phyloP scores from a whole-genome alignment of 2,797 vertebrate genomes.

The Helicolenus hilgendorfi region DNA sequence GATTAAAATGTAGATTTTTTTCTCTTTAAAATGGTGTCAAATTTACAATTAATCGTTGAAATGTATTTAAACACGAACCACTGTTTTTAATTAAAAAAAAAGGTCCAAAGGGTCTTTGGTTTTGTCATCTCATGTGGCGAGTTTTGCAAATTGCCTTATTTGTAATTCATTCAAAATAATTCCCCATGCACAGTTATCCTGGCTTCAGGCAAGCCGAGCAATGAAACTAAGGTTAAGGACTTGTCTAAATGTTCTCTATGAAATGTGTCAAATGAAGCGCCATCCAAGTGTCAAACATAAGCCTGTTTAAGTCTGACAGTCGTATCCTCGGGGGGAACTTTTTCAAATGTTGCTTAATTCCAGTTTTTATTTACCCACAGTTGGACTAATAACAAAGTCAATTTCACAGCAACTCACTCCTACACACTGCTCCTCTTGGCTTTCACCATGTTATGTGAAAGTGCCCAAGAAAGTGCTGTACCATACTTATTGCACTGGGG shows the following conservation, averaged over 20 bases:
- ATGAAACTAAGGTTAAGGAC: constrained; percentile 26
- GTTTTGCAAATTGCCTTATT: constrained; percentile 33
- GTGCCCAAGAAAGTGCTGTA: neutral
- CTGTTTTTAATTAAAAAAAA: constrained; percentile 1
- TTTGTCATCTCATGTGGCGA: neutral
- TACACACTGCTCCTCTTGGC: constrained; percentile 18
- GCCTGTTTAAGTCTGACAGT: constrained; percentile 40
- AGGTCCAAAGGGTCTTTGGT: neutral
- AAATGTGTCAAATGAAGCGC: constrained; percentile 35
- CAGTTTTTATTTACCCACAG: constrained; percentile 63
- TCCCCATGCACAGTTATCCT: neutral
- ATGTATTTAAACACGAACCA: neutral
- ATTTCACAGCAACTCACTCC: constrained; percentile 64
- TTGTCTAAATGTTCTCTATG: constrained; percentile 32
- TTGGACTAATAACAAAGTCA: constrained; percentile 65
- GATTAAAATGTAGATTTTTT: neutral
- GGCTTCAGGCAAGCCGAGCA: constrained; percentile 4
- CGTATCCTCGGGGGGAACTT: constrained; percentile 21
- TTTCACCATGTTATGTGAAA: constrained; percentile 28
- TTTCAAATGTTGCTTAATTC: constrained; percentile 52
- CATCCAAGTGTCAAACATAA: constrained; percentile 29
- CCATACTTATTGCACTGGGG: constrained; percentile 4
- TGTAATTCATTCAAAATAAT: constrained; percentile 46
- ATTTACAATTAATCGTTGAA: neutral
- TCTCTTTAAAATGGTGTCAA: neutral